These are phyloP conservation scores for Limenitis camilla DNA, from an alignment of 2,888 invertebrate species.

Conservation along the genomic window DNA sequence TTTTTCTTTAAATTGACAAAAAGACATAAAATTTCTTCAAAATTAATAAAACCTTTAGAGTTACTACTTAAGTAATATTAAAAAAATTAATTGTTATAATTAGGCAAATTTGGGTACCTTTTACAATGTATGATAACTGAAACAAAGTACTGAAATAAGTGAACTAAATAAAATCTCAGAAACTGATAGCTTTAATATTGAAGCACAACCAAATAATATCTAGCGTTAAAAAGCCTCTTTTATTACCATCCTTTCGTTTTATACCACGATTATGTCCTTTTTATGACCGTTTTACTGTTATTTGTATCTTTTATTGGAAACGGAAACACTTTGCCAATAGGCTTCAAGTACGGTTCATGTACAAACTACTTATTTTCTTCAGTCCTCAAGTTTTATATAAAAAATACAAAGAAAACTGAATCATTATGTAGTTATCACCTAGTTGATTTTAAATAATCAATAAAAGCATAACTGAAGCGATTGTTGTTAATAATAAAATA, in stretches of 20 bases:
- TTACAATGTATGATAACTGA: too few species aligned
- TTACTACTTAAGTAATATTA: too few species aligned
- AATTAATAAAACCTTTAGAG: too few species aligned
- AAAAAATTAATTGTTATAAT: too few species aligned
- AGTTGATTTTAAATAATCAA: too few species aligned
- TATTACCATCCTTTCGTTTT: conserved; percentile 4
- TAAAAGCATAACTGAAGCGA: too few species aligned
- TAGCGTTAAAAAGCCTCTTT: not conserved
- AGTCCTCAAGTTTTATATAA: not conserved
- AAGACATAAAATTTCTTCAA: too few species aligned
- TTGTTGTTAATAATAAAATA: too few species aligned
- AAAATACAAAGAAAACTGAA: not conserved
- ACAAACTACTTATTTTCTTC: not conserved
- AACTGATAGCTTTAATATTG: conserved; percentile 1
- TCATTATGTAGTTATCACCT: too few species aligned
- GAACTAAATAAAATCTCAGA: not conserved
- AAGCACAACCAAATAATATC: conserved; percentile 3
- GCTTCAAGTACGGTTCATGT: not conserved
- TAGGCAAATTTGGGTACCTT: too few species aligned
- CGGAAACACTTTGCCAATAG: conserved; percentile 3
- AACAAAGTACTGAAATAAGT: not conserved
- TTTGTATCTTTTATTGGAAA: conserved; percentile 5
- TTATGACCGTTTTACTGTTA: not conserved
- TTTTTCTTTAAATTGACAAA: too few species aligned
- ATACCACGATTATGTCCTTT: not conserved